phyloP scores from a whole-genome alignment of 2,888 invertebrate species.

The Julus scanicus region DNA sequence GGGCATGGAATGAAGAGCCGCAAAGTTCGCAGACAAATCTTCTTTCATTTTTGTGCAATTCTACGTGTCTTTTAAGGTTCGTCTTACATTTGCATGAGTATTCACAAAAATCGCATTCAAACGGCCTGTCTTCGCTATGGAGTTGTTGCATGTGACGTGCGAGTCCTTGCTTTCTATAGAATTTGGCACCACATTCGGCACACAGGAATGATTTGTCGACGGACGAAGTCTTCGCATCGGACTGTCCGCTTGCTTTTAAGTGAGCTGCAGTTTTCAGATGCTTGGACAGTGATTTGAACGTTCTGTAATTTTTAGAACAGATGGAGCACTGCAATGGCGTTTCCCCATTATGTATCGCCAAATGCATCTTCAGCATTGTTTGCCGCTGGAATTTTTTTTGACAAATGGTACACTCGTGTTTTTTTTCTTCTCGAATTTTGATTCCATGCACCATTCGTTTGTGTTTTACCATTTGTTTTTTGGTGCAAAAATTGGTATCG shows the following conservation, averaged over 20 bases:
- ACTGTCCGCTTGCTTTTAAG: constrained; percentile 60
- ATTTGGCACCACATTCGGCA: constrained; percentile 62
- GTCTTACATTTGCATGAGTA: constrained; percentile 64
- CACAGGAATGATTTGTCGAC: constrained; percentile 61
- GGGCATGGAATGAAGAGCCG: constrained; percentile 65
- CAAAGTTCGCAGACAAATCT: constrained; percentile 66
- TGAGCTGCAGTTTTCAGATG: constrained; percentile 63
- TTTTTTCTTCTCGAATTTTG: constrained; percentile 59
- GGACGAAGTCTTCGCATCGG: constrained; percentile 55
- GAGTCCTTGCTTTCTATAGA: constrained; percentile 63
- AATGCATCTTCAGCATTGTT: constrained; percentile 61
- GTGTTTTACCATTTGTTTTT: constrained; percentile 61
- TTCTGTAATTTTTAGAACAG: constrained; percentile 62
- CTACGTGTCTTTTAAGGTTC: constrained; percentile 65
- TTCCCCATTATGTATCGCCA: constrained; percentile 62
- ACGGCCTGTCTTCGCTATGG: constrained; percentile 62
- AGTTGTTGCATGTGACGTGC: constrained; percentile 63
- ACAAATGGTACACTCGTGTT: constrained; percentile 62
- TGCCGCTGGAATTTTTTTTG: constrained; percentile 61
- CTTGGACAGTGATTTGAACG: constrained; percentile 61
- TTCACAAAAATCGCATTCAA: constrained; percentile 64
- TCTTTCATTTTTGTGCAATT: constrained; percentile 63
- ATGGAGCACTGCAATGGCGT: constrained; percentile 62
- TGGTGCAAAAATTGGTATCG: constrained; percentile 62
- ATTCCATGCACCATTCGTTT: constrained; percentile 61